Conservation (phyloP, 2,888 invertebrate species). For the Sinelater perroti region DNA sequence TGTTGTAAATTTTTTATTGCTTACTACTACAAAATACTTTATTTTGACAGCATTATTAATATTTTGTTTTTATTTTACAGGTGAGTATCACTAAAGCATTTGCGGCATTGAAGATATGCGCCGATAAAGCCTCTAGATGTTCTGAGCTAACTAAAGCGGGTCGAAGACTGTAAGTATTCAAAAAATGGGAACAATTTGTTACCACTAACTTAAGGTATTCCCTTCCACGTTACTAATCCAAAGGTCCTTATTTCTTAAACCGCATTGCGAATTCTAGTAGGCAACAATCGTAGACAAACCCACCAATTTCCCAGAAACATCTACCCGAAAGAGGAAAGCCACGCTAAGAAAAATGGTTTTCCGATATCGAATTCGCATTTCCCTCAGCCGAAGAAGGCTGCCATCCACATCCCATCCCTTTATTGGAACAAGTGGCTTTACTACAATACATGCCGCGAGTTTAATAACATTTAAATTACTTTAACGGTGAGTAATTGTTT, state of each 20-base stretch:
- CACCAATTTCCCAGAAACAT: constrained; percentile 44
- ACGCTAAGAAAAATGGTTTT: constrained; percentile 63
- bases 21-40: too few species aligned
- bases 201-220: constrained; percentile 15
- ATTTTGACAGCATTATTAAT: not conserved
- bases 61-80: constrained; percentile 30
- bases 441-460: constrained; percentile 46
- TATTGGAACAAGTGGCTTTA: constrained; percentile 42
- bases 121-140: not conserved
- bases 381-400: constrained; percentile 42
- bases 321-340: constrained; percentile 46
- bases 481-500: constrained; percentile 48
- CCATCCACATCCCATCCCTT: constrained; percentile 45
- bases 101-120: not conserved
- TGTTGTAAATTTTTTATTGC: not conserved
- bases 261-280: constrained; percentile 39
- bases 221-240: constrained; percentile 24
- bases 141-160: constrained; percentile 10
- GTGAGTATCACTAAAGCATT: constrained; percentile 29
- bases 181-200: constrained; percentile 11
- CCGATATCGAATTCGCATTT: constrained; percentile 61
- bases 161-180: constrained; percentile 2
- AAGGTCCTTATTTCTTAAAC: constrained; percentile 30
- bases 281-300: constrained; percentile 44
- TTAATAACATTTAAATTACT: constrained; percentile 50